Percentiles rank a stretch among this genome's conserved stretches.
Evolutionary conservation across 2,113 vertebrate species (phyloP).

Genomic region (Monarcha castaneiventris): DNA sequence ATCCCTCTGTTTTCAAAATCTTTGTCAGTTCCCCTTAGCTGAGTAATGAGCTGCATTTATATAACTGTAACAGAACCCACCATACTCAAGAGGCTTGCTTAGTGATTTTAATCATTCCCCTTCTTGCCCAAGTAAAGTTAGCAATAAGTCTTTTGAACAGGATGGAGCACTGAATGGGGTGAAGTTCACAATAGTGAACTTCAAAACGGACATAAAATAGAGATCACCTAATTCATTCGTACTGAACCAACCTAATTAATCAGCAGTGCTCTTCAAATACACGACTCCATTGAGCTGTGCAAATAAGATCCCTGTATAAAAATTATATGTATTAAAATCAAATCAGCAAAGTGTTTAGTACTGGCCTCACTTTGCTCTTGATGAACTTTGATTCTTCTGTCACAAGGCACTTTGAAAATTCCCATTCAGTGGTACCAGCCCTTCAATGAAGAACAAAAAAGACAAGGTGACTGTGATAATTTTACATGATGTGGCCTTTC

Average conservation of each 20-base stretch:
- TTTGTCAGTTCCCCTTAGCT: not conserved
- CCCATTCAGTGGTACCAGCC: not conserved
- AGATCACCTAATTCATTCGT: conserved; percentile 27
- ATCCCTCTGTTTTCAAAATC: conserved; percentile 24
- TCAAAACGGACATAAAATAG: conserved; percentile 30
- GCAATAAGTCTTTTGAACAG: conserved; percentile 30
- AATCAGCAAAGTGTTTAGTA: not conserved
- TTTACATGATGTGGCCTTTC: not conserved
- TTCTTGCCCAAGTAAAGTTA: conserved; percentile 19
- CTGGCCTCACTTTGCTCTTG: not conserved
- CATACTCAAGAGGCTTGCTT: conserved; percentile 8
- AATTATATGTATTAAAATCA: conserved; percentile 9
- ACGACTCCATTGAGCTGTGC: not conserved
- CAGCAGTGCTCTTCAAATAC: conserved; percentile 21
- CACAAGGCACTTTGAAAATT: conserved; percentile 7
- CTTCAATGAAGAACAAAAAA: not conserved
- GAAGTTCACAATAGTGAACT: conserved; percentile 21
- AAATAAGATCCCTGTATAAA: conserved; percentile 11
- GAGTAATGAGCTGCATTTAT: conserved; percentile 21
- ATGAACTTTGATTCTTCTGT: not conserved
- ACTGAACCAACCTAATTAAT: conserved; percentile 20
- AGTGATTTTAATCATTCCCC: conserved; percentile 32
- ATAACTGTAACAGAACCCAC: conserved; percentile 8
- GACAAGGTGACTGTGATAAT: not conserved
- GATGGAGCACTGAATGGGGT: not conserved